phyloP scores from a whole-genome alignment of 1,140 invertebrate species.

The Proctacanthus coquilletti region DNA sequence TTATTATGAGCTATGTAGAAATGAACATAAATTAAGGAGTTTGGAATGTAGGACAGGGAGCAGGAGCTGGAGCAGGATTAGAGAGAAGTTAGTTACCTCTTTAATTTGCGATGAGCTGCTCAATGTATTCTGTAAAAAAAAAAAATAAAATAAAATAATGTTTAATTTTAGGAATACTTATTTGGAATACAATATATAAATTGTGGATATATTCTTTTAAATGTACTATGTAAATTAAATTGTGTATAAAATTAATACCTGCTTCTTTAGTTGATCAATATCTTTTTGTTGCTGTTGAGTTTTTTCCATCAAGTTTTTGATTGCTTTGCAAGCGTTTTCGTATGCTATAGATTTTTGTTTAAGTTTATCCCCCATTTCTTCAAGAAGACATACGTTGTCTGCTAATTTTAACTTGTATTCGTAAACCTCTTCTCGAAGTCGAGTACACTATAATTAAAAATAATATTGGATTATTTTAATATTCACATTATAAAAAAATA shows the following conservation, averaged over 20 bases:
- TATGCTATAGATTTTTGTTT: conserved; percentile 16
- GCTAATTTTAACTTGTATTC: conserved; percentile 10
- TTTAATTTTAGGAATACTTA: too few species aligned
- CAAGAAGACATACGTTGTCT: conserved; percentile 17
- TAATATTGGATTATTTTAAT: neutral
- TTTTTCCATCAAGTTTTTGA: conserved; percentile 23
- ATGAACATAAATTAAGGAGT: too few species aligned
- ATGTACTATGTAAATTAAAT: too few species aligned
- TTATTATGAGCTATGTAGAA: too few species aligned
- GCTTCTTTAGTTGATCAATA: conserved; percentile 9
- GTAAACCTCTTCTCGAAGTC: conserved; percentile 1
- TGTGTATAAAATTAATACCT: too few species aligned
- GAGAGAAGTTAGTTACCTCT: neutral
- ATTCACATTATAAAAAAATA: too few species aligned
- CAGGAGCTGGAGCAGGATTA: neutral
- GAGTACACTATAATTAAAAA: neutral
- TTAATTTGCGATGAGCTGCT: neutral
- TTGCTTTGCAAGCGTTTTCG: conserved; percentile 19
- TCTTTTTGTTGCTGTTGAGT: conserved; percentile 20
- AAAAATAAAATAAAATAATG: neutral
- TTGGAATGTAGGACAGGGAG: too few species aligned
- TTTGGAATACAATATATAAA: too few species aligned
- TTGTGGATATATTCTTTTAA: too few species aligned
- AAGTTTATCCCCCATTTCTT: conserved; percentile 18
- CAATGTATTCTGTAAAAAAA: neutral